Evolutionary conservation across 2,113 vertebrate genomes (phyloP), one percentile per base, ranked within the genome.

Genomic region (Grammomys surdaster): DNA sequence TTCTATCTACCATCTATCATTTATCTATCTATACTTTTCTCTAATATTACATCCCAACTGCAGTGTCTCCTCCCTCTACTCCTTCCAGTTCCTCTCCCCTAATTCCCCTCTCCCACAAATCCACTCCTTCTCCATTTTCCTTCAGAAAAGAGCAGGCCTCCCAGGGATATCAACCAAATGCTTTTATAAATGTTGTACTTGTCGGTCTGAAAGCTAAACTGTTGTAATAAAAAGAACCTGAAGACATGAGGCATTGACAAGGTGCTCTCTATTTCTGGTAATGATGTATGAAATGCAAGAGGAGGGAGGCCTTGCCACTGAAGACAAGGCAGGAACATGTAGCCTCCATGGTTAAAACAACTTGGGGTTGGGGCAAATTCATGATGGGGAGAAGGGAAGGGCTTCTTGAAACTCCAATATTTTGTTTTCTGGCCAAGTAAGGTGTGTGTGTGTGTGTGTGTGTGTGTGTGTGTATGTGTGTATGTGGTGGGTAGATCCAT

Each of bases 121-220:
- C 36, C 70, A 72, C 36, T 72, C 36, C 70, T 72, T 17, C 36
- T 72, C 70, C 70, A n/a, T n/a, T 72, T 72, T 8, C 70, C 36
- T n/a, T 72, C 33, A 7, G 36, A n/a, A n/a, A 19, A 72, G 36
- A 72, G 17, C 36, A 72, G 70, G 36, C 33, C 33, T n/a, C 70
- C 70, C 7, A n/a, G 36, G 17, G 70, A n/a, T 72, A 72, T 17
- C 69, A 69, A 69, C 69, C 33, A 36, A 36, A 70, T 33, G 81
- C 33, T 89, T 91, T 87, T 43, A 31, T 67, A 69, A 65, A 3
- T 40, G 13, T n/a, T 92, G 87, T 88, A 69, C 43, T 28, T 80
- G 72, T 89, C 67, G 51, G 19, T 60, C 43, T 60, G 81, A 95
- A 87, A 94, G n/a, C 22, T 86, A 91, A 95, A 78, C 3, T 88